These are phyloP conservation scores for Barnardius zonarius DNA, from an alignment of 2,113 vertebrate genomes.

Conservation along the genomic window DNA sequence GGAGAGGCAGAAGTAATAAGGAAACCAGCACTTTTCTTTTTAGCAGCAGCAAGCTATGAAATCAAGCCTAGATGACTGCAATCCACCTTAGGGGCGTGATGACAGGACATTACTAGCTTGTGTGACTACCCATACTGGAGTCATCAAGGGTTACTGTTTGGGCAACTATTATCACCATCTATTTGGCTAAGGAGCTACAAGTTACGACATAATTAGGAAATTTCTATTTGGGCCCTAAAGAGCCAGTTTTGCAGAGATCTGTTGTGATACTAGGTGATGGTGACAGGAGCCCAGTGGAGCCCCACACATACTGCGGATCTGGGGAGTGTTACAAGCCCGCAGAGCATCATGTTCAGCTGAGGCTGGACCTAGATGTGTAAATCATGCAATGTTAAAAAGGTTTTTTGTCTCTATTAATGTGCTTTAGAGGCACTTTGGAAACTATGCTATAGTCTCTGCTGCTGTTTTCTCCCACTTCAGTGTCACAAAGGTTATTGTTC, in stretches of 20 bases:
- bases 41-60: not conserved
- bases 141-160: not conserved
- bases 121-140: not conserved
- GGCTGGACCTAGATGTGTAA: not conserved
- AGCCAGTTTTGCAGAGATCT: not conserved
- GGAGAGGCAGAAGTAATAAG: not conserved
- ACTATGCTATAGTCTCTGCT: not conserved
- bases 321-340: not conserved
- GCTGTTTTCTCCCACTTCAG: not conserved
- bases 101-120: not conserved
- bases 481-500: slow-evolving; percentile 15
- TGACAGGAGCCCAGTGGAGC: not conserved
- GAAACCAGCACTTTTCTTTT: not conserved
- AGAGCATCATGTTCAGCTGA: not conserved
- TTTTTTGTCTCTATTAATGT: not conserved
- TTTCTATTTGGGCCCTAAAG: not conserved
- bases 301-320: not conserved
- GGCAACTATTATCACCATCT: not conserved
- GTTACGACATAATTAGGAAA: not conserved
- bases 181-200: not conserved
- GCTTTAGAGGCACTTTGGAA: not conserved
- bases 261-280: not conserved
- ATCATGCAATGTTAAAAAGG: accelerated
- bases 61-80: not conserved
- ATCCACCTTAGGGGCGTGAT: not conserved